Evolutionary conservation across 92 coral and sea anemone genomes (phyloP), one percentile per base, ranked within the genome.

Genomic region (Parazoanthus atlanticus): DNA sequence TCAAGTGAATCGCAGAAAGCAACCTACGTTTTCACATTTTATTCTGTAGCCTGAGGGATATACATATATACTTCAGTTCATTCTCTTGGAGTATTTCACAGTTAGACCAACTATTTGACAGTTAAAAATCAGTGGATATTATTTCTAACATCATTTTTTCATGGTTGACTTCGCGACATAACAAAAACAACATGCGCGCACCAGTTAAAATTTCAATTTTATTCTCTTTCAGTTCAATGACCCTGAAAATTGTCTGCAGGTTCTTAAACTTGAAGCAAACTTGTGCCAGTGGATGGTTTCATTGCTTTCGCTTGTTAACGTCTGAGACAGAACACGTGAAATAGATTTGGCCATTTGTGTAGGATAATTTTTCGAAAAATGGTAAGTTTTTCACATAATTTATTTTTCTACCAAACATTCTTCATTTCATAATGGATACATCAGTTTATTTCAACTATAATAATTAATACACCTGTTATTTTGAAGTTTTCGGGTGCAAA

Each of bases 391-490:
- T 40, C 58, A 49, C 31, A 47, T 0, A 78, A 41, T n/a, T 43
- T 8, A 25, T 41, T 46, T 80, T 54, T 52, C 70, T 17, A 43
- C 56, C 43, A 70, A 34, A 49, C 13, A 46, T 30, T 47, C 41
- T 70, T 69, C 38, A 73, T 32, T 75, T 75, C 29, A 8, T 12
- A 36, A 43, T 38, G 43, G 78, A 21, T 71, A 70, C 56, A 15
- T 67, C 33, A 70, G 67, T 17, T 84, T 84, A 71, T 16, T 84
- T 84, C 78, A 84, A 71, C 76, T 84, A 32, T 67, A 41, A 73
- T 70, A 70, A 84, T 41, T 70, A 43, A 67, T 84, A 49, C 87
- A 84, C 87, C 87, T 84, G 87, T 84, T 84, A 40, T 47, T 25
- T 56, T 52, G 74, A 40, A 41, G n/a, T 36, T 28, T 43, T 46